These are phyloP conservation scores for Tenthredo amoena DNA, from an alignment of 2,888 invertebrate genomes.

Conservation along the genomic window DNA sequence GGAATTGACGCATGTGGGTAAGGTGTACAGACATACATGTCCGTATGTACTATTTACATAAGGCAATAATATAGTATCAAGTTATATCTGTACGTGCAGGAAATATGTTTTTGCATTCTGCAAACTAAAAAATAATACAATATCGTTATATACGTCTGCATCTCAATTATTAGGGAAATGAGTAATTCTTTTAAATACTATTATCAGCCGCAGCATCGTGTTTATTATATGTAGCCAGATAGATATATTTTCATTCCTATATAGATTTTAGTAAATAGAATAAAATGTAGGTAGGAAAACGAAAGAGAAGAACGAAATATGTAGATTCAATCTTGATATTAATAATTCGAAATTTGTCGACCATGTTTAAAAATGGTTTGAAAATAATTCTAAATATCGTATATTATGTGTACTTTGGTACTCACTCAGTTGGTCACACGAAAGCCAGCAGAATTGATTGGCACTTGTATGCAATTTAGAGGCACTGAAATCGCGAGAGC, in stretches of 20 bases:
- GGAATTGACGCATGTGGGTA: not conserved
- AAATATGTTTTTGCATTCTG: not conserved
- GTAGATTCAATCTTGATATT: too few species aligned
- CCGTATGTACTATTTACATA: not conserved
- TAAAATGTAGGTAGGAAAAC: too few species aligned
- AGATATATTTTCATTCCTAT: too few species aligned
- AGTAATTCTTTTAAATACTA: not conserved
- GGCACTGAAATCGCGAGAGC: not conserved
- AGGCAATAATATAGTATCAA: not conserved
- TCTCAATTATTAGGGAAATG: not conserved
- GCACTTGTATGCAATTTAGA: not conserved
- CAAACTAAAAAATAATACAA: not conserved
- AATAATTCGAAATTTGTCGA: too few species aligned
- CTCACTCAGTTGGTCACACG: not conserved
- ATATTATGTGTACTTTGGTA: not conserved
- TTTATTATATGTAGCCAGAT: not conserved
- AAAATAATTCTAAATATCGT: not conserved
- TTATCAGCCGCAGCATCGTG: not conserved
- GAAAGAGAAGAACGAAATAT: too few species aligned
- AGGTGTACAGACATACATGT: not conserved
- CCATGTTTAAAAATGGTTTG: too few species aligned
- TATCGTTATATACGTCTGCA: not conserved
- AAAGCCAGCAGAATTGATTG: not conserved
- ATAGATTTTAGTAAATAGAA: too few species aligned
- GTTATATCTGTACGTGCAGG: not conserved